Conservation (phyloP, 2,113 vertebrate genomes). For the Tenrec ecaudatus region DNA sequence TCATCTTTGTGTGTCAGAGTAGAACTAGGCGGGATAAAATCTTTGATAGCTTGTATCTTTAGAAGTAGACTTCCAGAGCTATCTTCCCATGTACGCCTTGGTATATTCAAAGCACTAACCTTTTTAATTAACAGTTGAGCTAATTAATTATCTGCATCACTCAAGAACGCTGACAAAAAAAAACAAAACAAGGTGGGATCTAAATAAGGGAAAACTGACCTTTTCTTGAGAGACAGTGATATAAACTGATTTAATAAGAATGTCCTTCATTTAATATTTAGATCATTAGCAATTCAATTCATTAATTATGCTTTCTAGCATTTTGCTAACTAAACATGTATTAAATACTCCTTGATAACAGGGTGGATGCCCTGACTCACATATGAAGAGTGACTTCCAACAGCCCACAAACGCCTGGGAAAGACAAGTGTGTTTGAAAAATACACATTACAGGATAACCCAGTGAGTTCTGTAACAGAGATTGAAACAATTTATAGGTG, state of each 20-base stretch:
- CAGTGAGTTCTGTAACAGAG: background rate
- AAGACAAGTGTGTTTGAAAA: constrained; percentile 2
- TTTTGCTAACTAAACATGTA: background rate
- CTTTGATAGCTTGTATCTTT: too few relatives aligned
- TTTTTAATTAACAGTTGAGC: too few relatives aligned
- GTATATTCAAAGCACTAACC: too few relatives aligned
- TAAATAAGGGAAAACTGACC: background rate
- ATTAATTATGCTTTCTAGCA: too few relatives aligned
- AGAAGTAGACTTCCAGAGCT: too few relatives aligned
- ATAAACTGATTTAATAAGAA: background rate
- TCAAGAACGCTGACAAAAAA: background rate
- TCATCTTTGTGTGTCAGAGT: too few relatives aligned
- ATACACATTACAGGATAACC: background rate
- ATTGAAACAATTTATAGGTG: background rate
- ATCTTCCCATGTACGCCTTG: too few relatives aligned
- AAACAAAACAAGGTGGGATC: background rate
- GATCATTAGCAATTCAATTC: too few relatives aligned
- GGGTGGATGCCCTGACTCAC: background rate
- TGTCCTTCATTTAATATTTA: too few relatives aligned
- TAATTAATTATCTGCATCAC: background rate
- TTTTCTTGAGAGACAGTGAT: background rate
- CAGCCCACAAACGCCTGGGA: background rate
- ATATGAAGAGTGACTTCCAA: background rate
- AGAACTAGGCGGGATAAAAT: too few relatives aligned
- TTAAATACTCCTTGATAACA: background rate